Evolutionary conservation across 2,113 vertebrate species (phyloP).

Genomic region (Chlamydotis undulata): DNA sequence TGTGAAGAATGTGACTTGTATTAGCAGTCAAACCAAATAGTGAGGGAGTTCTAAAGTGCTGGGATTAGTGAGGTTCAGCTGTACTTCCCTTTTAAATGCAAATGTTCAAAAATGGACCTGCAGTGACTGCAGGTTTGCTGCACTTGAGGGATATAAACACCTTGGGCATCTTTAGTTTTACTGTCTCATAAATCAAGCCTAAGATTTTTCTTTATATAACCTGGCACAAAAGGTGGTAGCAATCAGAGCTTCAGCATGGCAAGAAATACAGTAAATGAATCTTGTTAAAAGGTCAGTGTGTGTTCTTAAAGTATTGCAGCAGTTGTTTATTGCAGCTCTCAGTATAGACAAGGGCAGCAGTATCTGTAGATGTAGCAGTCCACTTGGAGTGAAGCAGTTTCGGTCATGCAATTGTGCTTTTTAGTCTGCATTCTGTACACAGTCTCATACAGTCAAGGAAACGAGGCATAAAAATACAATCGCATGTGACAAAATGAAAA

Average conservation of each 20-base stretch:
- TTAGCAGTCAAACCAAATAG: not conserved
- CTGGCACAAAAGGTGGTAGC: not conserved
- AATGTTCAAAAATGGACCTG: not conserved
- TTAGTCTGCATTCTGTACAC: not conserved
- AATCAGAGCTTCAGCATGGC: not conserved
- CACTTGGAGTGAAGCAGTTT: not conserved
- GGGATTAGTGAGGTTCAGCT: not conserved
- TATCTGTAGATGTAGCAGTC: not conserved
- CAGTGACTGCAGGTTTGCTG: not conserved
- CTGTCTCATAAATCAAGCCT: not conserved
- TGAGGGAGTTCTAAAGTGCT: not conserved
- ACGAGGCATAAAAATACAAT: not conserved
- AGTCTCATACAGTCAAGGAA: not conserved
- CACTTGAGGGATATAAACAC: accelerated
- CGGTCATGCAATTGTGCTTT: not conserved
- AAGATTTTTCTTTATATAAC: not conserved
- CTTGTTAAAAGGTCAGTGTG: not conserved
- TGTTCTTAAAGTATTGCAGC: not conserved
- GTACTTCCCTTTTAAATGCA: not conserved
- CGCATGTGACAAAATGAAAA: not conserved
- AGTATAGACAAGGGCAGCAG: accelerated
- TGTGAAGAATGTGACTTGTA: not conserved
- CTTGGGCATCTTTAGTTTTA: not conserved
- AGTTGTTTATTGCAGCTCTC: not conserved
- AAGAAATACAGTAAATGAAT: not conserved